Evolutionary conservation across 1,140 invertebrate species (phyloP).

Genomic region (Drosophila malerkotliana): DNA sequence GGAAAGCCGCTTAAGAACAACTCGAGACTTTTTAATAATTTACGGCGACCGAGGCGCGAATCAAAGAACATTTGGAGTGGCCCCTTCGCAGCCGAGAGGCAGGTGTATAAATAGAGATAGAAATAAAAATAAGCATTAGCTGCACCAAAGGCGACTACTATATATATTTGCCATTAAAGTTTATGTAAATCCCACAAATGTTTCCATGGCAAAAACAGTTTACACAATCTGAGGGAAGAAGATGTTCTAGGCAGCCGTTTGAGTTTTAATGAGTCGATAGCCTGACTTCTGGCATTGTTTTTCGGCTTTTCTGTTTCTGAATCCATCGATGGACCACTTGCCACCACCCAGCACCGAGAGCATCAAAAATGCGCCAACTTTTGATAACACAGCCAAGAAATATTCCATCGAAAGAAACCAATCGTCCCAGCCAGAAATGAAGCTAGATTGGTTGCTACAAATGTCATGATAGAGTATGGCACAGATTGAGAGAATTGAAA

Average conservation of each 20-base stretch:
- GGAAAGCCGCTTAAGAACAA: conserved; percentile 67
- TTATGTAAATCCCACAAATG: conserved; percentile 47
- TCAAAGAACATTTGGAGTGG: conserved; percentile 58
- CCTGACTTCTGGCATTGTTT: conserved; percentile 3
- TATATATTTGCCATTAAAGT: conserved; percentile 44
- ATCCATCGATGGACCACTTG: conserved; percentile 51
- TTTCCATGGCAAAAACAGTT: not conserved
- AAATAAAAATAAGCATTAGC: conserved; percentile 60
- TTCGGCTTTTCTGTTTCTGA: not conserved
- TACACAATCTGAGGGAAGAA: not conserved
- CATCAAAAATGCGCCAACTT: conserved; percentile 41
- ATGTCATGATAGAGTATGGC: conserved; percentile 19
- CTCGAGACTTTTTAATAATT: conserved; percentile 77
- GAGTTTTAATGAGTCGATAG: conserved; percentile 13
- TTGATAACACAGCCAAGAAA: conserved; percentile 18
- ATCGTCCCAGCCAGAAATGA: conserved; percentile 49
- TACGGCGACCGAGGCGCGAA: conserved; percentile 52
- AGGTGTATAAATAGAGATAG: conserved; percentile 60
- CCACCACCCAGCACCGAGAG: conserved; percentile 41
- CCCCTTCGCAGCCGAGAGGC: conserved; percentile 26
- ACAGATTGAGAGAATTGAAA: conserved; percentile 5
- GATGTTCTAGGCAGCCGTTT: not conserved
- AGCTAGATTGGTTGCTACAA: conserved; percentile 2
- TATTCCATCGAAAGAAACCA: conserved; percentile 35
- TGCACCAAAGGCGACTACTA: not conserved